Evolutionary conservation across 2,888 invertebrate genomes (phyloP), one percentile per base, ranked within the genome.

Genomic region (Plebejus anna): DNA sequence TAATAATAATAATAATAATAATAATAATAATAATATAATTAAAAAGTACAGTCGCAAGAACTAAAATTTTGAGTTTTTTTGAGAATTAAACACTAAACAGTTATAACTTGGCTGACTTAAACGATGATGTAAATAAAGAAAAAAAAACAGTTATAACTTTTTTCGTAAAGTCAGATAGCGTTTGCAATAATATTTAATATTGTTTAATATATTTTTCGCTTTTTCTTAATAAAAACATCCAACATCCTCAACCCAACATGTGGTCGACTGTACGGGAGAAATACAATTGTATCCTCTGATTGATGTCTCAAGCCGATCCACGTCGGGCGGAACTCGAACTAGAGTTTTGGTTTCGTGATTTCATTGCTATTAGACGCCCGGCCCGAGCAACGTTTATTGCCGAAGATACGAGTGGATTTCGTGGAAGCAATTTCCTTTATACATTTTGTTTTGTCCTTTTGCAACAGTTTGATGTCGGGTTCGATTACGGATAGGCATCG

Each of bases 341-440:
- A 90, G 89, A 91, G 92, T 92, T 94, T 93, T 92, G 92, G 92
- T 92, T 93, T 91, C 90, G 90, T 93, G 93, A 94, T 93, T 93
- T 91, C 92, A 92, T 94, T 93, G 92, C 93, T 92, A 93, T 93
- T 92, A 94, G 91, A 92, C 86, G 90, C 89, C 86, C 88, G 88
- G 85, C 85, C 90, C 89, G 88, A 88, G 90, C 85, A 87, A 91
- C 92, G 88, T 94, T 93, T 94, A 94, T 92, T 93, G 94, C 90
- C 89, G 89, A 89, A 93, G 94, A 94, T 93, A 94, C 90, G 92
- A 94, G 91, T 94, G 91, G 92, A 94, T 94, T 94, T 73, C 93
- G 94, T 93, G 92, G 92, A 93, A 92, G 92, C 94, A 93, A 94
- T 94, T 93, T 94, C 92, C 94, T 93, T 91, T 94, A 93, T 94